Conservation (phyloP, 2,888 invertebrate genomes). For the Unio pictorum region DNA sequence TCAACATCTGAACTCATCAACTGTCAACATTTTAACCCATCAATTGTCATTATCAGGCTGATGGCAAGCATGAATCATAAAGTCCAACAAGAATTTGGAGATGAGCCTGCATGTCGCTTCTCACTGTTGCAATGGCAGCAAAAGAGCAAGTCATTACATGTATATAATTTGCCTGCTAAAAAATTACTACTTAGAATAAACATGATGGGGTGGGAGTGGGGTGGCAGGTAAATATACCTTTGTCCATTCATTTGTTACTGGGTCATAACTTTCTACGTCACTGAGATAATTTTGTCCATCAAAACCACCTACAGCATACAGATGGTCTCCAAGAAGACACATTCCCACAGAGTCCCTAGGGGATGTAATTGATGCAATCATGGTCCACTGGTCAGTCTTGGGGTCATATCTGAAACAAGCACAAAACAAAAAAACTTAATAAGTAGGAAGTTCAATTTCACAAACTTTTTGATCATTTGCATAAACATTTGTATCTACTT, state of each 20-base stretch:
- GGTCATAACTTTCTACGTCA: slow-evolving; percentile 88
- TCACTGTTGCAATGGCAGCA: no score
- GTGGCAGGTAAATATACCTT: slow-evolving; percentile 68
- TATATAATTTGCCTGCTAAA: no score
- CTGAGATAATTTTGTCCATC: slow-evolving; percentile 91
- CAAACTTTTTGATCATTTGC: no score
- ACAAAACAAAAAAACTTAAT: background rate
- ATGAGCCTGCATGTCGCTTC: no score
- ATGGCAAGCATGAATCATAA: no score
- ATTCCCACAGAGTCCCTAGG: slow-evolving; percentile 92
- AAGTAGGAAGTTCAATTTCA: no score
- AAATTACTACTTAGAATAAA: background rate
- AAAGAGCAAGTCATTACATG: no score
- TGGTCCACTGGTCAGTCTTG: slow-evolving; percentile 88
- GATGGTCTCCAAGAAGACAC: slow-evolving; percentile 85
- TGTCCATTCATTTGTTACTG: slow-evolving; percentile 75
- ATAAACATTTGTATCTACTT: no score
- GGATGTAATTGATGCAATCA: slow-evolving; percentile 85
- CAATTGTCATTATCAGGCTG: no score
- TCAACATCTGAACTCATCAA: no score
- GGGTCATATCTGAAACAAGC: slow-evolving; percentile 75
- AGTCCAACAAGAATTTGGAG: no score
- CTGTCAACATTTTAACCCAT: no score
- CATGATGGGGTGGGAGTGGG: background rate
- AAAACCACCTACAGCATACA: slow-evolving; percentile 91